A percentile compares a stretch with the other conserved stretches of the same genome.
Evolutionary conservation across 2,888 invertebrate species (phyloP).

Genomic region (Morinoia aosen): DNA sequence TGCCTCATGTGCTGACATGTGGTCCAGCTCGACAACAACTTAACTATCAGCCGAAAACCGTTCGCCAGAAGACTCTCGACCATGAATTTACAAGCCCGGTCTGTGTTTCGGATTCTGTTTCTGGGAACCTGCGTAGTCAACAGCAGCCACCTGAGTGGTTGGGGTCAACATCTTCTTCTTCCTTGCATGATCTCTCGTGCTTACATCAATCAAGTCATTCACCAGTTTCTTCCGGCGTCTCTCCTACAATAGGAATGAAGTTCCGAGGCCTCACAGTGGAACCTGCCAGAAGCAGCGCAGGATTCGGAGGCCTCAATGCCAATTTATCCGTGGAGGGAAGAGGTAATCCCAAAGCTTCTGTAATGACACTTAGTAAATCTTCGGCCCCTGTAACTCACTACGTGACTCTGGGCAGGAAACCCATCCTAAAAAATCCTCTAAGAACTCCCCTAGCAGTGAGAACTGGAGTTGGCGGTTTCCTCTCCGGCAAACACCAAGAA

Average conservation of each 20-base stretch:
- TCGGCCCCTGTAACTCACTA: conserved; percentile 53
- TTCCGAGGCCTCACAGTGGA: not conserved
- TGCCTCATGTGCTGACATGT: not conserved
- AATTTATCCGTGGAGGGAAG: not conserved
- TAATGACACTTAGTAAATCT: conserved; percentile 27
- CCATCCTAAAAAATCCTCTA: conserved; percentile 39
- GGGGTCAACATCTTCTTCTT: conserved; percentile 36
- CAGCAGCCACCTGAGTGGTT: not conserved
- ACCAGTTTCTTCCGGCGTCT: not conserved
- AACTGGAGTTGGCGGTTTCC: conserved; percentile 42
- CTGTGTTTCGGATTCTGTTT: not conserved
- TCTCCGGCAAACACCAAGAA: conserved; percentile 47
- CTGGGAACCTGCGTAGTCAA: not conserved
- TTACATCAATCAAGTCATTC: not conserved
- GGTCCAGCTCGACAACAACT: conserved; percentile 4
- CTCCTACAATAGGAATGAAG: not conserved
- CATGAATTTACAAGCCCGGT: not conserved
- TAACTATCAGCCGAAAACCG: not conserved
- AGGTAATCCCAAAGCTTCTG: conserved; percentile 40
- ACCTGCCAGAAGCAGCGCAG: not conserved
- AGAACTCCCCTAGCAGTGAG: conserved; percentile 28
- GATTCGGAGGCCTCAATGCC: not conserved
- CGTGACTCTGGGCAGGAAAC: conserved; percentile 46
- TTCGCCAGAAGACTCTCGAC: not conserved
- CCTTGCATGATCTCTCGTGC: conserved; percentile 45